Conservation (phyloP, 1,140 invertebrate species). For the Drosophila ercepeae region DNA sequence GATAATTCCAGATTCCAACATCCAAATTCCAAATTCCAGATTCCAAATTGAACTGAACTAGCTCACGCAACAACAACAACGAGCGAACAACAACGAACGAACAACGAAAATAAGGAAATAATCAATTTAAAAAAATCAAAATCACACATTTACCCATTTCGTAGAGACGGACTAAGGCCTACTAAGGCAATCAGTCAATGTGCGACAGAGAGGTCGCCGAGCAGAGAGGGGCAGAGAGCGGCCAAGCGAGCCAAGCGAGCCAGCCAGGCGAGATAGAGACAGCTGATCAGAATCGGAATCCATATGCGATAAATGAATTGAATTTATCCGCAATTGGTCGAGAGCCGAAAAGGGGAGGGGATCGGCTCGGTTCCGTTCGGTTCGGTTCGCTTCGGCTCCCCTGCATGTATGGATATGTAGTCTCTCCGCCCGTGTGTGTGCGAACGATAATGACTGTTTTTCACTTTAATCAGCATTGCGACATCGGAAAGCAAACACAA, state of each 20-base stretch:
- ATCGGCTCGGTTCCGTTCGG: slow-evolving; percentile 2
- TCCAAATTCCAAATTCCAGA: slow-evolving; percentile 20
- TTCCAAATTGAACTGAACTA: slow-evolving; percentile 65
- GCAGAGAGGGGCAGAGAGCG: slow-evolving; percentile 21
- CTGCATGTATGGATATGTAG: slow-evolving; percentile 16
- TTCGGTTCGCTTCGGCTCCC: no score
- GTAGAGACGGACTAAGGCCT: slow-evolving; percentile 33
- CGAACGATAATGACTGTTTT: slow-evolving; percentile 54
- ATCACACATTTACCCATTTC: slow-evolving; percentile 72
- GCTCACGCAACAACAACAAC: slow-evolving; percentile 48
- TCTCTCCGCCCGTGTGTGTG: slow-evolving; percentile 31
- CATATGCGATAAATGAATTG: slow-evolving; percentile 83
- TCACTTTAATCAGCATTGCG: slow-evolving; percentile 66
- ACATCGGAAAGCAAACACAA: slow-evolving; percentile 8
- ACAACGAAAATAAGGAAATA: slow-evolving; percentile 82
- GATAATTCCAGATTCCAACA: slow-evolving; percentile 42
- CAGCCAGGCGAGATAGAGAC: slow-evolving; percentile 3
- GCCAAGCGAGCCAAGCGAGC: no score
- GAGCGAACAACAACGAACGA: slow-evolving; percentile 62
- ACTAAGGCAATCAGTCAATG: slow-evolving; percentile 68
- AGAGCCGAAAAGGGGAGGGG: slow-evolving; percentile 21
- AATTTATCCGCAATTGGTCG: slow-evolving; percentile 83
- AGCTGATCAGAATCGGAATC: slow-evolving; percentile 74
- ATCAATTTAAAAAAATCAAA: slow-evolving; percentile 83
- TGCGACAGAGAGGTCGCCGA: slow-evolving; percentile 48